A percentile compares a stretch with the other conserved stretches of the same genome.
Evolutionary conservation across 2,888 invertebrate genomes (phyloP).

Genomic region (Tachina grossa): DNA sequence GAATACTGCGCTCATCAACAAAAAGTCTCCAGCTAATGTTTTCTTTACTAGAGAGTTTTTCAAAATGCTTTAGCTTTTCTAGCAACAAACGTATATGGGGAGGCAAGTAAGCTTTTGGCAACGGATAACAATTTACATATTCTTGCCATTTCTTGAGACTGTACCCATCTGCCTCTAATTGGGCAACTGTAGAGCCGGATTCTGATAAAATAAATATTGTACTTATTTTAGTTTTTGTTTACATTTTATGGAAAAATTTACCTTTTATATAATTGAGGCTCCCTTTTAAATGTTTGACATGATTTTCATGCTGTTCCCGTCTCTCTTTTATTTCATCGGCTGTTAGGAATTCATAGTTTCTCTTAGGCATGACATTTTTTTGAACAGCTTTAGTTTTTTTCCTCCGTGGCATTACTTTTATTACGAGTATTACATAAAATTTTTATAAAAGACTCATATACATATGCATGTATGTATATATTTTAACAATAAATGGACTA

Average conservation of each 20-base stretch:
- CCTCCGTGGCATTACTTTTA: constrained; percentile 41
- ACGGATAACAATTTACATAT: constrained; percentile 76
- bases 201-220: neutral
- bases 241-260: constrained; percentile 41
- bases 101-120: constrained; percentile 77
- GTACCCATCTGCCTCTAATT: constrained; percentile 37
- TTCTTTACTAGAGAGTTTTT: constrained; percentile 68
- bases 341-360: constrained; percentile 72
- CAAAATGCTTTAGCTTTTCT: constrained; percentile 72
- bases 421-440: neutral
- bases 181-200: neutral
- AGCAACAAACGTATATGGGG: constrained; percentile 76
- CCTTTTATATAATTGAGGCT: constrained; percentile 73
- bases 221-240: neutral
- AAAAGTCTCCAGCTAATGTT: constrained; percentile 77
- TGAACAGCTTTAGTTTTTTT: constrained; percentile 44
- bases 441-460: neutral
- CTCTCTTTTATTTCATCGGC: constrained; percentile 73
- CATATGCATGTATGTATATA: too few relatives aligned
- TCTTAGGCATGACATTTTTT: constrained; percentile 34
- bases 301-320: constrained; percentile 70
- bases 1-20: constrained; percentile 76
- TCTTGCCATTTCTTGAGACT: constrained; percentile 74
- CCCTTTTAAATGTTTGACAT: constrained; percentile 73
- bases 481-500: too few relatives aligned